These are phyloP conservation scores for Lateolabrax maculatus DNA, from an alignment of 2,797 vertebrate genomes.

Conservation along the genomic window DNA sequence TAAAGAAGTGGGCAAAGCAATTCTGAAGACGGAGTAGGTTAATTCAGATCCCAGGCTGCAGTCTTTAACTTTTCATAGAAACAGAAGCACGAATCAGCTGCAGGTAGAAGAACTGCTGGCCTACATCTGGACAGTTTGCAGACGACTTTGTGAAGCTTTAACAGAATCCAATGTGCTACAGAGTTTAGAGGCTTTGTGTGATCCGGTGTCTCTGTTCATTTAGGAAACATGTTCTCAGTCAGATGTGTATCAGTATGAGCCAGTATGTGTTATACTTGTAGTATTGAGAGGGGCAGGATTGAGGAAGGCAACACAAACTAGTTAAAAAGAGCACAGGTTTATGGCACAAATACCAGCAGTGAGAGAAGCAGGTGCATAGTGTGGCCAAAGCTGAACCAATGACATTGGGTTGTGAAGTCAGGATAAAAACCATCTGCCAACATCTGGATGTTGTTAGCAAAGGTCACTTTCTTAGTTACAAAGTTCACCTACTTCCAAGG, in stretches of 20 bases:
- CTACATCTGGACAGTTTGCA: constrained; percentile 26
- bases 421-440: constrained; percentile 49
- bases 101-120: constrained; percentile 26
- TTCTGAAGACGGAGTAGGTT: constrained; percentile 38
- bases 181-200: constrained; percentile 43
- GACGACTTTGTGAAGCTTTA: constrained; percentile 32
- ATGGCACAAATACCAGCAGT: constrained; percentile 80
- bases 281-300: constrained; percentile 26
- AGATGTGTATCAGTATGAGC: constrained; percentile 27
- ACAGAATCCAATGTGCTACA: constrained; percentile 44
- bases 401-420: constrained; percentile 9
- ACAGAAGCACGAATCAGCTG: constrained; percentile 52
- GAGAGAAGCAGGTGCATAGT: constrained; percentile 53
- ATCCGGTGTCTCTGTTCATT: constrained; percentile 47
- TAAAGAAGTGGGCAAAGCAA: constrained; percentile 71
- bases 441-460: constrained; percentile 47
- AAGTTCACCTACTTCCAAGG: neutral
- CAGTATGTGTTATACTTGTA: constrained; percentile 30
- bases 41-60: constrained; percentile 17
- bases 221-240: constrained; percentile 22
- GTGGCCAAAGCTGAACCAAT: constrained; percentile 46
- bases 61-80: constrained; percentile 29
- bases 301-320: constrained; percentile 68
- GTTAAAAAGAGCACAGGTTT: constrained; percentile 67
- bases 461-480: constrained; percentile 69